Conservation (phyloP, 1,140 invertebrate species). For the Drosophila micromelanica region DNA sequence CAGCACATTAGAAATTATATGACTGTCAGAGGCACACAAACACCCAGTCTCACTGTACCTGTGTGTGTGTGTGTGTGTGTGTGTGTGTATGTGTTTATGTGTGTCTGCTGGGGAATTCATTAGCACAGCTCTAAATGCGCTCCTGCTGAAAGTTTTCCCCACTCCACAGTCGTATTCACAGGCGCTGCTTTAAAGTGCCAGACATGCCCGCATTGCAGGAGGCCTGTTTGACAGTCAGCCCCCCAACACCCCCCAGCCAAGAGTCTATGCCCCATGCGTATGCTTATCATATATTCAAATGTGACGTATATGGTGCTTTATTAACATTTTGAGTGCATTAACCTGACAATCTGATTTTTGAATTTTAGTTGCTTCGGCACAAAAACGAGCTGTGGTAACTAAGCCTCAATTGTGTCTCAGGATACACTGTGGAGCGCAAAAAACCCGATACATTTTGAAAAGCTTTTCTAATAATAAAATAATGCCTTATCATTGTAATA, state of each 20-base stretch:
- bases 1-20: conserved; percentile 81
- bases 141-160: conserved; percentile 64
- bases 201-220: conserved; percentile 1
- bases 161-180: conserved; percentile 33
- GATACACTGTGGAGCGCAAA: no score
- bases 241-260: not conserved
- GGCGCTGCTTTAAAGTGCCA: conserved; percentile 70
- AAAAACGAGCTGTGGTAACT: no score
- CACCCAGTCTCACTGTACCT: conserved; percentile 5
- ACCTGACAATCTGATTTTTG: conserved; percentile 54
- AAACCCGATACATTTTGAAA: no score
- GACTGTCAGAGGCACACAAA: conserved; percentile 56
- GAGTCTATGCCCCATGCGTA: conserved; percentile 59
- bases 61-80: conserved; percentile 45
- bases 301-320: conserved; percentile 60
- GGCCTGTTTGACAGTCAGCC: conserved; percentile 13
- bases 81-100: conserved; percentile 38
- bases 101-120: conserved; percentile 73
- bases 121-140: conserved; percentile 62
- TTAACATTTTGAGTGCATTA: conserved; percentile 81
- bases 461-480: no score
- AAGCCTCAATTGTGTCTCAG: no score
- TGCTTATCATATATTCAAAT: conserved; percentile 81
- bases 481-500: no score
- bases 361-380: conserved; percentile 4